A percentile compares a stretch with the other conserved stretches of the same genome.
Evolutionary conservation across 2,113 vertebrate species (phyloP).

Genomic region (Colistium nudipinnis): DNA sequence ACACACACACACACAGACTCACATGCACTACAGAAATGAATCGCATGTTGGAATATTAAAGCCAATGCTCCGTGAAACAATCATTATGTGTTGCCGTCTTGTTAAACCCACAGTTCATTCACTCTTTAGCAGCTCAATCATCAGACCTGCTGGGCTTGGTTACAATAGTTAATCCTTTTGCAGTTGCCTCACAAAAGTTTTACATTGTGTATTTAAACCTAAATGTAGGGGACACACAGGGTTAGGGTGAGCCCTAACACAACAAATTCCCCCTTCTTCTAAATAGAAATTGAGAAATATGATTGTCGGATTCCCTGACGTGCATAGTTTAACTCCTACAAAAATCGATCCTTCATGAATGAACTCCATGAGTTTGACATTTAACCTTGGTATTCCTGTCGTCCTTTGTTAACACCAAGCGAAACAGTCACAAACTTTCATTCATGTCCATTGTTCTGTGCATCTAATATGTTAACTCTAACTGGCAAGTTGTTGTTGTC

Average conservation of each 20-base stretch:
- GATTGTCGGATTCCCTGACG: too few relatives aligned
- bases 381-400: neutral
- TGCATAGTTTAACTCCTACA: too few relatives aligned
- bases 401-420: neutral
- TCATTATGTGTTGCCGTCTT: constrained; percentile 55
- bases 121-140: constrained; percentile 39
- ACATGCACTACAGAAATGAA: constrained; percentile 40
- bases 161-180: constrained; percentile 2
- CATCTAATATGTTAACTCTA: neutral
- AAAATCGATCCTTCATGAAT: too few relatives aligned
- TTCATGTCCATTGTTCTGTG: neutral
- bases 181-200: neutral
- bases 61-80: constrained; percentile 72
- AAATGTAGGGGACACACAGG: too few relatives aligned
- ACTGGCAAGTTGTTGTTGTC: constrained; percentile 11
- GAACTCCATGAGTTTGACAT: neutral
- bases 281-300: too few relatives aligned
- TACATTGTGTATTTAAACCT: too few relatives aligned
- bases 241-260: too few relatives aligned
- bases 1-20: constrained; percentile 1
- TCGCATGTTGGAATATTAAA: constrained; percentile 66
- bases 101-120: constrained; percentile 65
- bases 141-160: constrained; percentile 25
- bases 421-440: neutral
- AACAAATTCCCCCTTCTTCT: too few relatives aligned